phyloP scores from a whole-genome alignment of 2,797 vertebrate species.

The Lagorchestes hirsutus region DNA sequence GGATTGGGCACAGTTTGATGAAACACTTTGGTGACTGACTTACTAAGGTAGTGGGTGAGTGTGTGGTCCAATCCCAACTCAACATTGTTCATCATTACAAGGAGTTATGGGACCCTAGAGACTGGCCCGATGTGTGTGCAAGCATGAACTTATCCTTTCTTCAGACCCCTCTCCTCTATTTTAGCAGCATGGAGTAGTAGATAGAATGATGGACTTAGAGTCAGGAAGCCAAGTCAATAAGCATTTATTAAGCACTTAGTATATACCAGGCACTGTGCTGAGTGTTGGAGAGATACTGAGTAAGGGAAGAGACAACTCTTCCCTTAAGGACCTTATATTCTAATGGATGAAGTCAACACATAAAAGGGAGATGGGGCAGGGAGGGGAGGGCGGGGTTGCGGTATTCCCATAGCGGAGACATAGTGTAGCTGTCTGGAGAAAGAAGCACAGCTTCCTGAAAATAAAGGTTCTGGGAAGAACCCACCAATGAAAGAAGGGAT shows the following conservation, averaged over 20 bases:
- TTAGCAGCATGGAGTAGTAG: not conserved
- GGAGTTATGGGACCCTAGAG: not conserved
- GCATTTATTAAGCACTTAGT: not conserved
- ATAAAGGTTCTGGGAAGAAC: not conserved
- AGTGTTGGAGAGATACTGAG: not conserved
- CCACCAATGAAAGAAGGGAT: not conserved
- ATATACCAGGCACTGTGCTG: not conserved
- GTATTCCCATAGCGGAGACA: rapidly evolving
- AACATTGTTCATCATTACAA: not conserved
- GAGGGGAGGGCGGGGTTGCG: no score
- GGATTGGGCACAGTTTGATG: not conserved
- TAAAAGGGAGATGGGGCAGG: not conserved
- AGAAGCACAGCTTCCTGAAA: not conserved
- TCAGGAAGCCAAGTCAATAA: not conserved
- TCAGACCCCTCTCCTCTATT: not conserved
- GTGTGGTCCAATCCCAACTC: not conserved
- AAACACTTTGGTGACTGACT: not conserved
- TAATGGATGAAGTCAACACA: not conserved
- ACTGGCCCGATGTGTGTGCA: not conserved
- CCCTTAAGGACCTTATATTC: not conserved
- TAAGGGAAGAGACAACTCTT: not conserved
- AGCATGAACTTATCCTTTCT: not conserved
- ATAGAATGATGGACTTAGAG: not conserved
- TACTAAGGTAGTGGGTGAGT: not conserved
- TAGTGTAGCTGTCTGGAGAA: not conserved